Percentiles rank a stretch among this genome's conserved stretches.
Conservation (phyloP, 2,797 vertebrate genomes). For the Lemur catta region DNA sequence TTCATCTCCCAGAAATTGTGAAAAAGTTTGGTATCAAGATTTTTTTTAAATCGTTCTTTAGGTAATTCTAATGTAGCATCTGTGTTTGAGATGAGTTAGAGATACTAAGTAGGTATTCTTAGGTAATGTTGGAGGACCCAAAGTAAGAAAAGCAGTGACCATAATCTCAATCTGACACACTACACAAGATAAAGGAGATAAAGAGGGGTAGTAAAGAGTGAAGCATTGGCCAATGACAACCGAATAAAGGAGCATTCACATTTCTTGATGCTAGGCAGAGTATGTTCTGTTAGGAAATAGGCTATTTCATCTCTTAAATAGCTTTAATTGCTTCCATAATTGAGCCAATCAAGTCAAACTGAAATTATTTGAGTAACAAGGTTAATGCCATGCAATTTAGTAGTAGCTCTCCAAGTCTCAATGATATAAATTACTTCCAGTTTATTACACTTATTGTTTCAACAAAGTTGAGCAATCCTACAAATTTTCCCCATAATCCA, state of each 20-base stretch:
- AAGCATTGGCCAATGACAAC: not conserved
- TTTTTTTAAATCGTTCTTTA: not conserved
- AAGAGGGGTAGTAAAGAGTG: not conserved
- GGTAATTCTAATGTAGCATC: not conserved
- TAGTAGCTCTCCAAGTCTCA: not conserved
- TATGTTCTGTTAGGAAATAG: not conserved
- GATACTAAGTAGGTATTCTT: not conserved
- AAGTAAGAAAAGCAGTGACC: not conserved
- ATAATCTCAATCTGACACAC: not conserved
- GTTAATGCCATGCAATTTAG: not conserved
- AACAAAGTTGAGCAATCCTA: not conserved
- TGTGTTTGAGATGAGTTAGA: not conserved
- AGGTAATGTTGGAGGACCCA: not conserved
- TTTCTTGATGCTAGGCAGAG: not conserved
- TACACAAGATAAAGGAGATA: not conserved
- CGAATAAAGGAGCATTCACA: not conserved
- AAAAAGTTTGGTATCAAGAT: not conserved
- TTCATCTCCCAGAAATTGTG: not conserved
- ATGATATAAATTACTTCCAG: not conserved
- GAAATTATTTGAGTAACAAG: not conserved
- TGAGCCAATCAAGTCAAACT: not conserved
- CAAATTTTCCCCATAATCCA: not conserved
- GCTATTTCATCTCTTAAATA: not conserved
- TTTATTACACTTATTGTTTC: not conserved
- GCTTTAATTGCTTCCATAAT: not conserved